phyloP scores from a whole-genome alignment of 2,113 vertebrate species.

The Reinhardtius hippoglossoides region DNA sequence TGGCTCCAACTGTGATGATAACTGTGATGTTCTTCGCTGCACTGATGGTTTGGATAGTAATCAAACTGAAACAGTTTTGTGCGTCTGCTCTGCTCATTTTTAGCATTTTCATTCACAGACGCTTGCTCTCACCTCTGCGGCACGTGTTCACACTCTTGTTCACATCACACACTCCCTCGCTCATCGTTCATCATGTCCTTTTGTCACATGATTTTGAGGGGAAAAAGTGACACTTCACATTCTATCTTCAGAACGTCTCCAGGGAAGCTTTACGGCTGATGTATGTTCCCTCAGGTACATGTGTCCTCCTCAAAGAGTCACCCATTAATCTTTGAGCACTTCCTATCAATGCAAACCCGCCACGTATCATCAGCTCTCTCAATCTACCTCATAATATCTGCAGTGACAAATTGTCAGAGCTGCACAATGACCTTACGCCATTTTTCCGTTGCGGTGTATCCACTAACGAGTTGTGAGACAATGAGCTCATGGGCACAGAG shows the following conservation, averaged over 20 bases:
- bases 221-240: constrained; percentile 55
- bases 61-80: constrained; percentile 19
- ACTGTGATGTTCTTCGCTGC: constrained; percentile 24
- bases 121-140: constrained; percentile 34
- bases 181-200: constrained; percentile 43
- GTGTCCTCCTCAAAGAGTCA: constrained; percentile 66
- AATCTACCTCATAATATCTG: constrained; percentile 70
- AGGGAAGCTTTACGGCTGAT: constrained; percentile 53
- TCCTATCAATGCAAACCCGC: constrained; percentile 61
- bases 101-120: constrained; percentile 29
- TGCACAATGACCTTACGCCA: constrained; percentile 60
- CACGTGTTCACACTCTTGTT: constrained; percentile 29
- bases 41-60: constrained; percentile 25
- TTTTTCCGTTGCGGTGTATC: constrained; percentile 34
- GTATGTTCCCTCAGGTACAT: constrained; percentile 56
- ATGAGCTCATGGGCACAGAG: not conserved
- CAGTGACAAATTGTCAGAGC: constrained; percentile 72
- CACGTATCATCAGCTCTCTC: constrained; percentile 67
- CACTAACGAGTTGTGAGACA: constrained; percentile 17
- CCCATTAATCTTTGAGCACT: constrained; percentile 70
- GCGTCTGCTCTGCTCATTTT: constrained; percentile 9
- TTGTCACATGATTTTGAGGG: constrained; percentile 49
- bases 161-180: constrained; percentile 16
- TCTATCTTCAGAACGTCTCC: constrained; percentile 44
- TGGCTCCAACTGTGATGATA: constrained; percentile 40